Conservation (phyloP, 2,113 vertebrate genomes). For the Tupaia tana region DNA sequence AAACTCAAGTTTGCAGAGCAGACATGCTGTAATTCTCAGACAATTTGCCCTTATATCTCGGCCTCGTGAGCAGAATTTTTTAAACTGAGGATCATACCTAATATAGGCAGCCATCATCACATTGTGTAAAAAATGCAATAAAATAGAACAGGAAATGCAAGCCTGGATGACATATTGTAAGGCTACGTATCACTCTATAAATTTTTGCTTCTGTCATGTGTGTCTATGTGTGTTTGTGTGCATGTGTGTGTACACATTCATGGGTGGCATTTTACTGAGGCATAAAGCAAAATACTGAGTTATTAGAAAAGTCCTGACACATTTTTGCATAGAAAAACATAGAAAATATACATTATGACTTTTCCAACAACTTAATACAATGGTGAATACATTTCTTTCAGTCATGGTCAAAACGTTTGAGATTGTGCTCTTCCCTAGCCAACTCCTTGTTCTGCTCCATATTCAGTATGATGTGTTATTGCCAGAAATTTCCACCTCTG, state of each 20-base stretch:
- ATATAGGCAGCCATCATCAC: neutral
- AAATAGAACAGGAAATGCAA: neutral
- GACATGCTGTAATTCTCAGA: neutral
- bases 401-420: neutral
- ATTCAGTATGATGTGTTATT: neutral
- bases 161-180: neutral
- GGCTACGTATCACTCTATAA: neutral
- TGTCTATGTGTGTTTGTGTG: neutral
- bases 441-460: neutral
- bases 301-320: too few relatives aligned
- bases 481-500: neutral
- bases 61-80: neutral
- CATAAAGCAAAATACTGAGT: neutral
- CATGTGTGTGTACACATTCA: neutral
- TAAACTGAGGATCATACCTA: neutral
- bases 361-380: neutral
- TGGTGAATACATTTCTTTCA: neutral
- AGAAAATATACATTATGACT: too few relatives aligned
- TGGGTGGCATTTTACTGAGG: neutral
- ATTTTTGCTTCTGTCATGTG: neutral
- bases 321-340: too few relatives aligned
- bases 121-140: constrained; percentile 19
- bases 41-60: neutral
- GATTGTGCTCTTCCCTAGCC: neutral
- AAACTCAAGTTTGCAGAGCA: neutral